Evolutionary conservation across 2,888 invertebrate species (phyloP).

Genomic region (Leucophora obtusa): DNA sequence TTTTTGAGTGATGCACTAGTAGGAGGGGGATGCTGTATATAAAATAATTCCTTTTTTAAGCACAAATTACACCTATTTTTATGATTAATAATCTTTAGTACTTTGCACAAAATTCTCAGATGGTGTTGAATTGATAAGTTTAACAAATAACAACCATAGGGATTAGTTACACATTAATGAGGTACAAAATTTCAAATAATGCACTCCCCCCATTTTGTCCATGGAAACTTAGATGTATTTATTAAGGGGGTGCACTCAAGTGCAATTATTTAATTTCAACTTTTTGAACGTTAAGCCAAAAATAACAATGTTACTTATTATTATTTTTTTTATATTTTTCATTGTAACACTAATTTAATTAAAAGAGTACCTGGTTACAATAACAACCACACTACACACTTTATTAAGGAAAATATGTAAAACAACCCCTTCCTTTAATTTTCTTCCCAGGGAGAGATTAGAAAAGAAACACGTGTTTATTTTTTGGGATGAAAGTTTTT

Average conservation of each 20-base stretch:
- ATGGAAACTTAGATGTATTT: not conserved
- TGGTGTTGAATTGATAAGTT: conserved; percentile 41
- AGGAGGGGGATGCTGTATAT: no score
- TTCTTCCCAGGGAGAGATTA: not conserved
- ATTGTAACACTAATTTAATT: conserved; percentile 61
- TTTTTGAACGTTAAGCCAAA: conserved; percentile 58
- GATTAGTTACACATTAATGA: conserved; percentile 61
- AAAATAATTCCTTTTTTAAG: no score
- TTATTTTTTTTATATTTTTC: not conserved
- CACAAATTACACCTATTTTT: not conserved
- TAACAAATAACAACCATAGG: conserved; percentile 5
- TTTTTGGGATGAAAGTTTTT: conserved; percentile 27
- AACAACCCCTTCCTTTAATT: conserved; percentile 33
- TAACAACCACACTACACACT: conserved; percentile 30
- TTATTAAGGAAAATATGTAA: not conserved
- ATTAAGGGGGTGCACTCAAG: conserved; percentile 50
- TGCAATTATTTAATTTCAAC: conserved; percentile 64
- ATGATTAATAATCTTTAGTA: not conserved
- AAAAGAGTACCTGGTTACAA: conserved; percentile 57
- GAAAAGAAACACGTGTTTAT: conserved; percentile 56
- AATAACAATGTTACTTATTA: conserved; percentile 55
- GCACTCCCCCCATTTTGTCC: conserved; percentile 13
- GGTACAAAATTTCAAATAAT: conserved; percentile 25
- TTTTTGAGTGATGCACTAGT: no score
- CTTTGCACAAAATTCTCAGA: not conserved